phyloP scores from a whole-genome alignment of 2,113 vertebrate genomes.

The Phalacrocorax carbo region DNA sequence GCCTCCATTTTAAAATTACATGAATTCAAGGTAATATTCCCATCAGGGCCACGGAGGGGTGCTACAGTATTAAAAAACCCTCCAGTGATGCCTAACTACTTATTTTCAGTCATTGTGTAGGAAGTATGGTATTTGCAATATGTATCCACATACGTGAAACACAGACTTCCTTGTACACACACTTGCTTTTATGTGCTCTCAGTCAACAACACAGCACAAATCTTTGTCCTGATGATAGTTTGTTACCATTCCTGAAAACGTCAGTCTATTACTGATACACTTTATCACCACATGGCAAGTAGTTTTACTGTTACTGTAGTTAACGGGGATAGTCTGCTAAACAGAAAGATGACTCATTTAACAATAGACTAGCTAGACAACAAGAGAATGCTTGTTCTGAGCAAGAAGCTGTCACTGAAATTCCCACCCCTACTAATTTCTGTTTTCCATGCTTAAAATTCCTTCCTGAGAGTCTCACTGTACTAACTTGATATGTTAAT shows the following conservation, averaged over 20 bases:
- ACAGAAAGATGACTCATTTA: neutral
- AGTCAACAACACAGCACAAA: neutral
- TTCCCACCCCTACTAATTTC: neutral
- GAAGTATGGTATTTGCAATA: neutral
- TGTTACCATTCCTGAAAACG: neutral
- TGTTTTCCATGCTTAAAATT: neutral
- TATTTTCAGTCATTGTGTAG: neutral
- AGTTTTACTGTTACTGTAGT: neutral
- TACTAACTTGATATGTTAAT: neutral
- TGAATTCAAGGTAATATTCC: neutral
- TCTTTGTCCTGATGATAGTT: neutral
- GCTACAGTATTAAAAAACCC: neutral
- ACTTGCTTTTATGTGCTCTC: neutral
- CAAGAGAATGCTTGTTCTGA: neutral
- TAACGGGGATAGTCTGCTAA: neutral
- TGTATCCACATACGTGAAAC: fast-evolving
- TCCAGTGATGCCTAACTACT: fast-evolving
- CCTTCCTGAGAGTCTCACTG: neutral
- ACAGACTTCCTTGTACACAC: neutral
- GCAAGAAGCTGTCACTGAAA: neutral
- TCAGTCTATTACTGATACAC: neutral
- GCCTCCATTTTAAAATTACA: conserved; percentile 20
- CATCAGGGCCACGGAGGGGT: conserved; percentile 8
- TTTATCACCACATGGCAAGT: neutral
- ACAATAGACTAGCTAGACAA: neutral